phyloP scores from a whole-genome alignment of 2,113 vertebrate species.

The Onychostoma macrolepis region DNA sequence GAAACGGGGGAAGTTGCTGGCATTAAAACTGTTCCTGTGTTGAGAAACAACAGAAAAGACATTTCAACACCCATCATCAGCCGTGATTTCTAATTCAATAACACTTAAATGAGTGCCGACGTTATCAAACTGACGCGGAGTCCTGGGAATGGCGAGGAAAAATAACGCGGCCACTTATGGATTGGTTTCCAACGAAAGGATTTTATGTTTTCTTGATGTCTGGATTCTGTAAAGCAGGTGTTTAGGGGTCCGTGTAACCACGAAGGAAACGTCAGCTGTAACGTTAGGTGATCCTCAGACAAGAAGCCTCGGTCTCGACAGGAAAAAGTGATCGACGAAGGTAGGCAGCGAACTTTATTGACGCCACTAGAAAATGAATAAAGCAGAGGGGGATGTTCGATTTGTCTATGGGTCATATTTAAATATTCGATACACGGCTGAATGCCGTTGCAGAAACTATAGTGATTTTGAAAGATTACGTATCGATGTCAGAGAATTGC shows the following conservation, averaged over 20 bases:
- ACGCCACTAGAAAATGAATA: constrained; percentile 39
- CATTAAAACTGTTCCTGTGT: not conserved
- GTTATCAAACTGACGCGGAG: constrained; percentile 42
- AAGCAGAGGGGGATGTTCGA: not conserved
- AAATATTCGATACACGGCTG: not conserved
- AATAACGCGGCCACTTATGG: constrained; percentile 61
- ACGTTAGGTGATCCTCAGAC: constrained; percentile 15
- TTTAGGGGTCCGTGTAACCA: constrained; percentile 67
- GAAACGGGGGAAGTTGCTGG: not conserved
- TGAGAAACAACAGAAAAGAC: constrained; percentile 11
- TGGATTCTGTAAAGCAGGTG: constrained; percentile 60
- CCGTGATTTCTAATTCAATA: constrained; percentile 4
- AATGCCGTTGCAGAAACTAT: not conserved
- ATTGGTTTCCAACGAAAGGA: constrained; percentile 60
- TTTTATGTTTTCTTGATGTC: constrained; percentile 54
- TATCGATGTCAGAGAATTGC: not conserved
- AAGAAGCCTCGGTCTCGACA: constrained; percentile 44
- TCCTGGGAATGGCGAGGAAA: constrained; percentile 60
- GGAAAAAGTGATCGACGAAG: constrained; percentile 52
- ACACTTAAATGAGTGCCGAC: constrained; percentile 23
- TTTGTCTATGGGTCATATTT: not conserved
- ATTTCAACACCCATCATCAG: not conserved
- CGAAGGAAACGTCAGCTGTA: constrained; percentile 50
- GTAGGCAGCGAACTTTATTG: constrained; percentile 51
- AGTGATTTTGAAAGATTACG: not conserved